Evolutionary conservation across 2,888 invertebrate species (phyloP).

Genomic region (Drosophila tripunctata): DNA sequence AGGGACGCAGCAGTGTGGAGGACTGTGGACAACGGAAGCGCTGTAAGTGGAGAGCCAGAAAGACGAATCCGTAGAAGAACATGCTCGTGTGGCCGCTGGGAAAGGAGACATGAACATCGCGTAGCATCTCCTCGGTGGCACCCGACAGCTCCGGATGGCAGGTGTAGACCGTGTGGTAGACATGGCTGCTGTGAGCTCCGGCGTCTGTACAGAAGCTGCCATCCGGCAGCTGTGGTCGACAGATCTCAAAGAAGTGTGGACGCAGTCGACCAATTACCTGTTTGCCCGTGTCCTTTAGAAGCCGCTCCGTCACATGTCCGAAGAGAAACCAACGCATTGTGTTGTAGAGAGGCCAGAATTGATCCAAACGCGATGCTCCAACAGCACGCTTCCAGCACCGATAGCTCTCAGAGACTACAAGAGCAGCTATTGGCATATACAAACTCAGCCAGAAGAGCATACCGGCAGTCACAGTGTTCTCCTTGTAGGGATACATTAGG

Average conservation of each 20-base stretch:
- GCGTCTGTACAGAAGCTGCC: slow-evolving; percentile 53
- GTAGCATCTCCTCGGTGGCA: slow-evolving; percentile 38
- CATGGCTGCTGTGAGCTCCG: slow-evolving; percentile 10
- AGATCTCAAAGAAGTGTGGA: slow-evolving; percentile 72
- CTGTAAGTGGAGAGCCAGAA: slow-evolving; percentile 61
- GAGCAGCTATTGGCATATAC: slow-evolving; percentile 45
- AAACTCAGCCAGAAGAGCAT: slow-evolving; percentile 45
- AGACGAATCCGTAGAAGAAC: slow-evolving; percentile 70
- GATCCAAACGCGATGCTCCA: background rate
- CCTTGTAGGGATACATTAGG: slow-evolving; percentile 69
- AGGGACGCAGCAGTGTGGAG: slow-evolving; percentile 45
- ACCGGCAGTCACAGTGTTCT: slow-evolving; percentile 48
- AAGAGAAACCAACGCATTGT: slow-evolving; percentile 60
- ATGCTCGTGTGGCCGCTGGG: slow-evolving; percentile 76
- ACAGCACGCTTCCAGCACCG: slow-evolving; percentile 10
- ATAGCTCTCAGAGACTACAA: slow-evolving; percentile 46
- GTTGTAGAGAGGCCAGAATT: slow-evolving; percentile 39
- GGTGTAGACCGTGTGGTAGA: slow-evolving; percentile 54
- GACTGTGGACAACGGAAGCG: slow-evolving; percentile 47
- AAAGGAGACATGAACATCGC: slow-evolving; percentile 64
- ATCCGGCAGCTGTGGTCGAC: slow-evolving; percentile 56
- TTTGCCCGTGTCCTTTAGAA: slow-evolving; percentile 64
- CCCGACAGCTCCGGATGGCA: slow-evolving; percentile 35
- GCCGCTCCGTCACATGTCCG: slow-evolving; percentile 43
- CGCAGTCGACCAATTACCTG: slow-evolving; percentile 65